Conservation (phyloP, 2,888 invertebrate genomes). For the Epistrophella euchroma region DNA sequence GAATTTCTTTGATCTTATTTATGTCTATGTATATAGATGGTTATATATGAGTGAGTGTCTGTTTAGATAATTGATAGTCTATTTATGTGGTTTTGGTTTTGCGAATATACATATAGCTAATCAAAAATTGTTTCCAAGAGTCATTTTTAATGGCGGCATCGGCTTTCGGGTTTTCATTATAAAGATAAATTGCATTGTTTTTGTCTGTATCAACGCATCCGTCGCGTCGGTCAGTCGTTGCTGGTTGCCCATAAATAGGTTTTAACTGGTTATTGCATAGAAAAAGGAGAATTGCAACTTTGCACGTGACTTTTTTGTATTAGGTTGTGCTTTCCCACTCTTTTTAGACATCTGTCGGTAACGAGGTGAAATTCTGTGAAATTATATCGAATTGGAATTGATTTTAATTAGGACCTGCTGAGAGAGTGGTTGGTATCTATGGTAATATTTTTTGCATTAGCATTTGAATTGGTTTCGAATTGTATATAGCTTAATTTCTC, state of each 20-base stretch:
- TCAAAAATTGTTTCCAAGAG: conserved; percentile 61
- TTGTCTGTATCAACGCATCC: too few relatives aligned
- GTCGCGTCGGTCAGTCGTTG: too few relatives aligned
- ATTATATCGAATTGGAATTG: conserved; percentile 13
- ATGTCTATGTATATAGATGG: too few relatives aligned
- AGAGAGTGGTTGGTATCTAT: too few relatives aligned
- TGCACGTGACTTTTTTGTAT: conserved; percentile 14
- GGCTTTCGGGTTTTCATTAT: conserved; percentile 56
- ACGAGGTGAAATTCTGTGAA: conserved; percentile 68
- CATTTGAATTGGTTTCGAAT: neutral
- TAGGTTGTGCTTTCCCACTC: neutral
- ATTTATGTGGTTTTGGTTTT: conserved; percentile 68
- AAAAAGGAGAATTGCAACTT: conserved; percentile 7
- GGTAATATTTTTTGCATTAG: neutral
- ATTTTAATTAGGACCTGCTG: conserved; percentile 11
- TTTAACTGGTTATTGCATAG: neutral
- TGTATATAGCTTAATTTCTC: neutral
- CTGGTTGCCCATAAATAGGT: conserved; percentile 32
- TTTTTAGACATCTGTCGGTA: conserved; percentile 33
- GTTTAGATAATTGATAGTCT: conserved; percentile 54
- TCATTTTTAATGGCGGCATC: conserved; percentile 53
- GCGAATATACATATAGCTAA: conserved; percentile 29
- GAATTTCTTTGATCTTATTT: conserved; percentile 26
- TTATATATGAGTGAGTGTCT: neutral
- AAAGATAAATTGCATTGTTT: conserved; percentile 61